Base-by-base conservation (phyloP, 35 echinoderm and acorn worm species). In the Apostichopus japonicus region DNA sequence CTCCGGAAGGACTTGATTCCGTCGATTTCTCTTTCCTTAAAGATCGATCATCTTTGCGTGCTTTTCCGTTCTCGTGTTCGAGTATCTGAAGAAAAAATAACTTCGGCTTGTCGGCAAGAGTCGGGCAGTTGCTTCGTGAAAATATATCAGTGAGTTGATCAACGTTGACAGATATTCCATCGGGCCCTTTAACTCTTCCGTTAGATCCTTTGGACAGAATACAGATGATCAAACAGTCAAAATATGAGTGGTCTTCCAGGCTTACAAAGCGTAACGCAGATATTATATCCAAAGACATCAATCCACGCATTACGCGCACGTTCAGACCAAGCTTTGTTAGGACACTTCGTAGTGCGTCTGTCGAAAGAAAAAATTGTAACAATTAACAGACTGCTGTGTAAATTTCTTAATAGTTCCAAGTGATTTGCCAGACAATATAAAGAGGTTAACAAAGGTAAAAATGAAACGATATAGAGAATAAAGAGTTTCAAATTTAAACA, bases 81-180 rank as follows among this genome's bases (percentile, higher is more conserved):
- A 97, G 65, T 10, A 97, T 86, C 92, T 97, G 96, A 0, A 98
- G 23, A 56, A 98, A 94, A 57, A 98, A 98, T 19, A 98, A 24
- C 56, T 98, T 98, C 15, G 96, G 96, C 87, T 98, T 98, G 44
- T 94, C 92, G 52, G 96, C 94, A 11, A 98, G 91, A 11, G 91
- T 94, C 23, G 96, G 96, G 21, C 94, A 98, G 77, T 98, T 98
- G 15, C 78, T 71, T 5, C 90, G 90, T 6, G 94, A 70, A 79
- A 98, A 98, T 33, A 98, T 98, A 24, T 98, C 94, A n/a, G 94
- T 98, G 11, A 98, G 92, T 79, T 98, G 94, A 6, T 92, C 82
- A 86, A 98, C 86, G 9, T 94, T 84, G 10, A 98, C 96, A 17
- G 90, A 79, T 8, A 94, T 92, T 15, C 93, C 86, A 62, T 98